Evolutionary conservation across 2,113 vertebrate genomes (phyloP), one percentile per base, ranked within the genome.

Genomic region (Helogale parvula): DNA sequence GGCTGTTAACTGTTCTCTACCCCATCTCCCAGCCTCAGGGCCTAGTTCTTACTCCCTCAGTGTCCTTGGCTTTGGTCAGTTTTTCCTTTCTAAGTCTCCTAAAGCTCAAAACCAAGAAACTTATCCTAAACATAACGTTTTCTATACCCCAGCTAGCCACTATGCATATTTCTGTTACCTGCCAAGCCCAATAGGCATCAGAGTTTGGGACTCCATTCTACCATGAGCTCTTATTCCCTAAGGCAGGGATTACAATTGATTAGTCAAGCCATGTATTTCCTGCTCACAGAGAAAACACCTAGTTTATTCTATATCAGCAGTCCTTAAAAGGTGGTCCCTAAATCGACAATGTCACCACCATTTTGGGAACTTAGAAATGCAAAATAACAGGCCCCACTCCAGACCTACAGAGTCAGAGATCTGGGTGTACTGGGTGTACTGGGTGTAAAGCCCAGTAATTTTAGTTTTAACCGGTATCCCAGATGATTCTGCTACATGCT

Each of bases 91-190:
- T n/a, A 85, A 90, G n/a, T 35, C 8, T 31, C 38, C 76, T 88
- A 88, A 87, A 76, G 27, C 21, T 74, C 88, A 96, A 91, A 76
- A 33, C 52, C 94, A 81, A 96, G 27, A 5, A 81, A 68, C 79
- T 87, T 31, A 54, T 54, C 25, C 47, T 47, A 81, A 94, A 82
- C 72, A 14, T 63, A 82, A 87, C 35, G 38, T 90, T 81, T 91
- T 81, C 11, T 38, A 80, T 1, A 60, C 14, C 11, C 16, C 33
- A 88, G 25, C 23, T 68, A 93, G 52, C 27, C 69, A 69, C 3
- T 79, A 69, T 27, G 60, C 33, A 77, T 63, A 69, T 19, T 88
- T 93, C 25, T 69, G 41, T 85, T 52, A 85, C 33, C 50, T n/a
- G 47, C 38, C 27, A 63, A 41, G 27, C 10, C 52, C 50, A 83